These are phyloP conservation scores for Drosophila koepferae DNA, from an alignment of 2,888 invertebrate species.

Conservation along the genomic window DNA sequence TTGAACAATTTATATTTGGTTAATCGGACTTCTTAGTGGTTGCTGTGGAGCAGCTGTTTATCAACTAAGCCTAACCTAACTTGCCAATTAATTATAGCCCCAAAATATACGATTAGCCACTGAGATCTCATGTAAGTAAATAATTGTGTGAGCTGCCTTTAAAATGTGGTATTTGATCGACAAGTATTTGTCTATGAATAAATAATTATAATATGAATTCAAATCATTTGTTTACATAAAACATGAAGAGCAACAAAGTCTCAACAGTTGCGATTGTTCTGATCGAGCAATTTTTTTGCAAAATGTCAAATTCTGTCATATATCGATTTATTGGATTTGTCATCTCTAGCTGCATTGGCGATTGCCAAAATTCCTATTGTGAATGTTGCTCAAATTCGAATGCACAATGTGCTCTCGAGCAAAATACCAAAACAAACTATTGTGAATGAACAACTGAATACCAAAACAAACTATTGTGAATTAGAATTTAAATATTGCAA, in stretches of 20 bases:
- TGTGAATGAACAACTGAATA: not conserved
- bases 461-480: conserved; percentile 2
- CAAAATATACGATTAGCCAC: too few relatives aligned
- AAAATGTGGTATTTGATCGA: not conserved
- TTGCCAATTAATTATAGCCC: not conserved
- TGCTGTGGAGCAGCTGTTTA: not conserved
- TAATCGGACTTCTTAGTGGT: not conserved
- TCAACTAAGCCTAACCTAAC: not conserved
- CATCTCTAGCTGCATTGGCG: conserved; percentile 4
- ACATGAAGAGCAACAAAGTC: not conserved
- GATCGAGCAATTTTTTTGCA: not conserved
- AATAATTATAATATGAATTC: not conserved
- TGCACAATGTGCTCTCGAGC: not conserved
- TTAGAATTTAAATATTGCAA: not conserved
- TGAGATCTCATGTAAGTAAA: not conserved
- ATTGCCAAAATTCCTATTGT: conserved; percentile 1
- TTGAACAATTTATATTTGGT: not conserved
- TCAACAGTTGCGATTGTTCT: not conserved
- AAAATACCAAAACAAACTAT: not conserved
- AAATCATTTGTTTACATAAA: not conserved
- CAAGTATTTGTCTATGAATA: not conserved
- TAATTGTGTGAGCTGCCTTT: not conserved
- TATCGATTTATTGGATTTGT: not conserved
- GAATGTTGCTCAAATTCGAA: not conserved
- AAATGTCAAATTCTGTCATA: not conserved